Evolutionary conservation across 1,140 invertebrate genomes (phyloP).

Genomic region (Papilio glaucus): DNA sequence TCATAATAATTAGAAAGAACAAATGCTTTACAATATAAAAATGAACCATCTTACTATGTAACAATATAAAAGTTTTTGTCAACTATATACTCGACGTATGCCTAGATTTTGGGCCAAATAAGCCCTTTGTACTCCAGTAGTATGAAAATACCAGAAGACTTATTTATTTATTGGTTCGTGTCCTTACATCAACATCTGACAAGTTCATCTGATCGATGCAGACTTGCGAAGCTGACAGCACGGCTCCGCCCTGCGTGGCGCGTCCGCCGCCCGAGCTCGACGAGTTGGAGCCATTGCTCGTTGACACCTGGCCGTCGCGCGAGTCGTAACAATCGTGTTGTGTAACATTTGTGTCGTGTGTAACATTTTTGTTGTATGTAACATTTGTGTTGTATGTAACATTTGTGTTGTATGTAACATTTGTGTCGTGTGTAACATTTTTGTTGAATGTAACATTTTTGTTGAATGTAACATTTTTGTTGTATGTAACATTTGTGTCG

Average conservation of each 20-base stretch:
- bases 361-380: background rate
- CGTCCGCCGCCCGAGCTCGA: slow-evolving; percentile 74
- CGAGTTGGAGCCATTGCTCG: slow-evolving; percentile 85
- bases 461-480: background rate
- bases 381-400: background rate
- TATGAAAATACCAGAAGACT: background rate
- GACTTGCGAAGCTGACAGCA: slow-evolving; percentile 84
- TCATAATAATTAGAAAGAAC: background rate
- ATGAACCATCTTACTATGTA: too few species aligned
- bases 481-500: background rate
- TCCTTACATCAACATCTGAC: slow-evolving; percentile 87
- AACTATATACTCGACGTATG: too few species aligned
- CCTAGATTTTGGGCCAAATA: too few species aligned
- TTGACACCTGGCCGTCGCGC: slow-evolving; percentile 55
- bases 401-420: background rate
- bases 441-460: background rate
- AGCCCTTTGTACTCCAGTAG: too few species aligned
- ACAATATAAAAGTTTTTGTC: too few species aligned
- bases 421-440: background rate
- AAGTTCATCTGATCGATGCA: slow-evolving; percentile 88
- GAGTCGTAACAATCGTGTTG: background rate
- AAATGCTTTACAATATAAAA: too few species aligned
- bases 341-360: background rate
- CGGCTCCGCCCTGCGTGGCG: slow-evolving; percentile 47
- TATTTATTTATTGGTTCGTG: background rate